Conservation (phyloP, 2,797 vertebrate genomes). For the Siniperca undulata region DNA sequence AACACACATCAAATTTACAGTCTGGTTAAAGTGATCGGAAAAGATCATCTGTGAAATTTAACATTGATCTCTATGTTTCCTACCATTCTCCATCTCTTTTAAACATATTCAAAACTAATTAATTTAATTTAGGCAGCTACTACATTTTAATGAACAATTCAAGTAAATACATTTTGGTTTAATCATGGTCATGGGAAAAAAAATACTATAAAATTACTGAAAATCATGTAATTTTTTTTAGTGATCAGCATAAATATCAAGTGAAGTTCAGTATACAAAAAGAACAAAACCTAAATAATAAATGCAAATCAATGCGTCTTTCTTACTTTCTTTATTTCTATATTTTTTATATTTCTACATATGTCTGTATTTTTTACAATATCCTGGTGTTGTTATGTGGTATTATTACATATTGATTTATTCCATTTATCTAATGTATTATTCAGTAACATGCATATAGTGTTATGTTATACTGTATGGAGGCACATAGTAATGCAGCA, state of each 20-base stretch:
- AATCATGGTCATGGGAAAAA: neutral
- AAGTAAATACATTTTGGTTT: neutral
- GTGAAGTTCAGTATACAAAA: neutral
- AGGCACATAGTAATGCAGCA: conserved; percentile 78
- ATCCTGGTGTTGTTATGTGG: conserved; percentile 46
- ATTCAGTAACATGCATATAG: conserved; percentile 72
- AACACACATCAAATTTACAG: neutral
- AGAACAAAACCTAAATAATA: conserved; percentile 8
- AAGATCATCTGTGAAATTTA: neutral
- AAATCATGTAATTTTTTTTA: neutral
- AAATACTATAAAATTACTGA: neutral
- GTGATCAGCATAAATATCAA: conserved; percentile 4
- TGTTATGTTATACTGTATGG: conserved; percentile 72
- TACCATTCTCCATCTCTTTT: neutral
- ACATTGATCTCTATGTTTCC: neutral
- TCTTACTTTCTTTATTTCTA: neutral
- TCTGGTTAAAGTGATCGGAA: neutral
- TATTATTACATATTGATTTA: conserved; percentile 70
- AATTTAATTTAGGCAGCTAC: neutral
- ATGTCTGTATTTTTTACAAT: conserved; percentile 21
- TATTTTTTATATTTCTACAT: conserved; percentile 22
- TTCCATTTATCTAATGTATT: conserved; percentile 69
- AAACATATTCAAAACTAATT: neutral
- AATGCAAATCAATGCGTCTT: conserved; percentile 29
- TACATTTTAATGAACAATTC: neutral